phyloP scores from a whole-genome alignment of 2,888 invertebrate species.

The Deilephila elpenor region DNA sequence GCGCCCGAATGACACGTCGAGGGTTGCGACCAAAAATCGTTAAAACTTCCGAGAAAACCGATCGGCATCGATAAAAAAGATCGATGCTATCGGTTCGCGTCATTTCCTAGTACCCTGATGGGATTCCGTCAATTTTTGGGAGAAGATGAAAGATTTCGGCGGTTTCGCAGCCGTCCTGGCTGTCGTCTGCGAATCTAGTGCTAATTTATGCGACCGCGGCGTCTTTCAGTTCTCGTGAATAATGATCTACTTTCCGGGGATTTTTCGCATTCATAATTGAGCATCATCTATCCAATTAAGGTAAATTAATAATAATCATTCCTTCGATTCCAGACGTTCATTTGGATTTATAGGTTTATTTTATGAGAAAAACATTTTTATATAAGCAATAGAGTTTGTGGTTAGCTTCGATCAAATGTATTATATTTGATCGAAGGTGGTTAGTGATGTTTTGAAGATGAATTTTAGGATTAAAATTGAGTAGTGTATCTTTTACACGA shows the following conservation, averaged over 20 bases:
- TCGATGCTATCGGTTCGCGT: constrained; percentile 42
- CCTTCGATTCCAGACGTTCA: constrained; percentile 7
- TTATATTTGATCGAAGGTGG: too few relatives aligned
- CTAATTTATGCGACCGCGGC: constrained; percentile 62
- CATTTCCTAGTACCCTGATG: constrained; percentile 63
- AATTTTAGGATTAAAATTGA: too few relatives aligned
- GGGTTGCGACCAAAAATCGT: constrained; percentile 28
- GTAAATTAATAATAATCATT: constrained; percentile 32
- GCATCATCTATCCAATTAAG: constrained; percentile 10
- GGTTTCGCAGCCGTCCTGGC: constrained; percentile 47
- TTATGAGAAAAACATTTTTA: not conserved
- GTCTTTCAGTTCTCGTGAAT: constrained; percentile 34
- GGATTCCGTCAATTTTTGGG: constrained; percentile 54
- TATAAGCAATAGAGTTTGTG: not conserved
- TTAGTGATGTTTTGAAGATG: too few relatives aligned
- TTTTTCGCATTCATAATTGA: constrained; percentile 30
- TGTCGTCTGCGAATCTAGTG: constrained; percentile 68
- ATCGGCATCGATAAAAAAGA: constrained; percentile 41
- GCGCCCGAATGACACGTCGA: constrained; percentile 25
- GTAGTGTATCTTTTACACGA: too few relatives aligned
- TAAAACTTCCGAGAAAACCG: constrained; percentile 44
- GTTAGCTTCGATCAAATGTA: too few relatives aligned
- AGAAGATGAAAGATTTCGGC: constrained; percentile 38
- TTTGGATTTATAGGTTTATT: constrained; percentile 26
- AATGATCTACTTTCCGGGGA: constrained; percentile 23